A percentile compares a stretch with the other conserved stretches of the same genome.
These are phyloP conservation scores for Cyphomyrus discorhynchus DNA, from an alignment of 2,113 vertebrate species.

Conservation along the genomic window DNA sequence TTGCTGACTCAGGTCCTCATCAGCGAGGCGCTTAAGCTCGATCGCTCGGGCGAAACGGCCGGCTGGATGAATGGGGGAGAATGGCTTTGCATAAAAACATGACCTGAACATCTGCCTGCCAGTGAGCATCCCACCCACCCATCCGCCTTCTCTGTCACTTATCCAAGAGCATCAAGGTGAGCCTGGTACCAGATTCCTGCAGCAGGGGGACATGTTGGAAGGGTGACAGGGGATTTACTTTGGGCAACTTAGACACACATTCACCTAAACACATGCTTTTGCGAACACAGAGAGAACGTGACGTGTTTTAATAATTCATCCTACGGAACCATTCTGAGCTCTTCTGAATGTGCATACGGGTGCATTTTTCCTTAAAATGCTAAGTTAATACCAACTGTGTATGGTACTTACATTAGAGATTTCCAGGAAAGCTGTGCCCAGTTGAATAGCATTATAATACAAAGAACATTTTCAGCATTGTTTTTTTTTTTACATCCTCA, in stretches of 20 bases:
- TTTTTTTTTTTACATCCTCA: neutral
- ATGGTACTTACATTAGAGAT: neutral
- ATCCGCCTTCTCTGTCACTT: neutral
- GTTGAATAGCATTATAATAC: neutral
- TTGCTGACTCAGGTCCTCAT: neutral
- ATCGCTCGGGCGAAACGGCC: neutral
- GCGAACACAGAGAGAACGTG: neutral
- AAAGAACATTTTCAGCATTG: neutral
- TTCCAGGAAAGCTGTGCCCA: neutral
- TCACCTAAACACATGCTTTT: neutral
- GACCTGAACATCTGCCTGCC: neutral
- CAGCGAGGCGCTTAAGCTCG: neutral
- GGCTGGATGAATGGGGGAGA: neutral
- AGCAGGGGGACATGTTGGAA: neutral
- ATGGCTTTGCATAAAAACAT: neutral
- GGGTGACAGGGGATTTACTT: neutral
- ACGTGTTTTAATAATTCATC: neutral
- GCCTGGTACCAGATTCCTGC: neutral
- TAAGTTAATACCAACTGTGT: neutral
- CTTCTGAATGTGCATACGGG: neutral
- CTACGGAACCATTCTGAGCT: neutral
- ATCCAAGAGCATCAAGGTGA: neutral
- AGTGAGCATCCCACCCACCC: neutral
- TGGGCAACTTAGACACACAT: neutral
- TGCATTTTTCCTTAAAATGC: neutral